A percentile compares a stretch with the other conserved stretches of the same genome.
Conservation (phyloP, 2,113 vertebrate genomes). For the Varanus komodoensis region DNA sequence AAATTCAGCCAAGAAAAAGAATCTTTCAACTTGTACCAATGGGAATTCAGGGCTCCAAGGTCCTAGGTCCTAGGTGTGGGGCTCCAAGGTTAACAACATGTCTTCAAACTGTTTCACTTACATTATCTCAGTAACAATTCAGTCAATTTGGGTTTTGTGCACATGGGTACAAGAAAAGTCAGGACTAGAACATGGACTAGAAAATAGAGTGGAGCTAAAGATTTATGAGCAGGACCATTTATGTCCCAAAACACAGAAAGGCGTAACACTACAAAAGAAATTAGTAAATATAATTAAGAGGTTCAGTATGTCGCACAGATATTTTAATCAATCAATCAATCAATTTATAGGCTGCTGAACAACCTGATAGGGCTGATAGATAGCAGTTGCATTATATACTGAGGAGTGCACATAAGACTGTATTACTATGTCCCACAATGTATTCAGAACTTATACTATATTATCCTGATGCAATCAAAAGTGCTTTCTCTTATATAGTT, state of each 20-base stretch:
- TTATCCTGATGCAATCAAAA: slow-evolving; percentile 35
- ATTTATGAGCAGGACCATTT: neutral
- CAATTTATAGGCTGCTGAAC: too few relatives aligned
- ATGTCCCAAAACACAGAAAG: neutral
- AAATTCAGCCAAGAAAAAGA: too few relatives aligned
- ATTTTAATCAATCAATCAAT: too few relatives aligned
- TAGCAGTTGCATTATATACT: slow-evolving; percentile 2
- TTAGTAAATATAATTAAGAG: neutral
- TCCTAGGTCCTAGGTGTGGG: too few relatives aligned
- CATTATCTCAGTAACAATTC: neutral
- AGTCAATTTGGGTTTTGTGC: neutral
- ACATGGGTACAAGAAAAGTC: neutral
- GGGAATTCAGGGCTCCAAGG: too few relatives aligned
- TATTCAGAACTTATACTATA: slow-evolving; percentile 15
- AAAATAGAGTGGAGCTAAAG: neutral
- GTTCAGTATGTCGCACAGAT: neutral
- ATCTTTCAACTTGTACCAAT: too few relatives aligned
- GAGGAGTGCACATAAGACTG: slow-evolving; percentile 15
- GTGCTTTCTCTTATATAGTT: neutral
- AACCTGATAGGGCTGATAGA: too few relatives aligned
- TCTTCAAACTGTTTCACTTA: neutral
- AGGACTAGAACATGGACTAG: neutral
- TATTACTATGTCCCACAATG: slow-evolving; percentile 27
- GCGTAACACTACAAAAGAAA: neutral
- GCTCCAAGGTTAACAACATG: too few relatives aligned